Evolutionary conservation across 2,113 vertebrate species (phyloP), one percentile per base, ranked within the genome.

Genomic region (Eira barbara): DNA sequence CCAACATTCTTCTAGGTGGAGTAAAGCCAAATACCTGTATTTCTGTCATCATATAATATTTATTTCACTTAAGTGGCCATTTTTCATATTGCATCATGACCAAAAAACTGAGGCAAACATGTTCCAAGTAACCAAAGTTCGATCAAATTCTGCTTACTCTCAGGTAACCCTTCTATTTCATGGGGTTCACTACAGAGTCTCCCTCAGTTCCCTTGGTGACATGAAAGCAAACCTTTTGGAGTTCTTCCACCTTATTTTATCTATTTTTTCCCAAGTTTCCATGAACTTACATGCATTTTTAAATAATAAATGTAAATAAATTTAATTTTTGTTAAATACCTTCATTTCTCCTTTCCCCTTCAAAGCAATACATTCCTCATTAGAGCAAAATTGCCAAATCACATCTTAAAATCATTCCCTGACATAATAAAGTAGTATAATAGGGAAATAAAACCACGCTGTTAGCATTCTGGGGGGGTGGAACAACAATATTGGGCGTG

Each of bases 391-490:
- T 14, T 45, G 27, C 4, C 29, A 20, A 55, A 29, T 42, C 20
- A 55, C 55, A 29, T 1, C 14, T 45, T 42, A 65, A 55, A 11
- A 4, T 83, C 55, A 90, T 25, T 47, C 14, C 20, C 21, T 76
- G 55, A 31, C 34, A 18, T 25, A 42, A 73, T 11, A 42, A 94
- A 42, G 65, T 45, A 14, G 3, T n/a, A 20, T 36, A 94, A 49
- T 47, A 36, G 25, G 29, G 7, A 47, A 17, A 13, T 49, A 39
- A 71, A 14, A 6, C 0, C 15, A n/a, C 1, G 6, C 7, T 3
- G 15, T 69, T 87, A 27, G 6, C 39, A 59, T 59, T 57, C 18
- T 36, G 21, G 14, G 14, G 21, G 6, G 13, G 20, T 2, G 4
- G 42, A 25, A 14, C n/a, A 73, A 39, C 73, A 27, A 79, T 2